These are phyloP conservation scores for Antedon bifida DNA, from an alignment of 35 echinoderm and acorn worm genomes.

Conservation along the genomic window DNA sequence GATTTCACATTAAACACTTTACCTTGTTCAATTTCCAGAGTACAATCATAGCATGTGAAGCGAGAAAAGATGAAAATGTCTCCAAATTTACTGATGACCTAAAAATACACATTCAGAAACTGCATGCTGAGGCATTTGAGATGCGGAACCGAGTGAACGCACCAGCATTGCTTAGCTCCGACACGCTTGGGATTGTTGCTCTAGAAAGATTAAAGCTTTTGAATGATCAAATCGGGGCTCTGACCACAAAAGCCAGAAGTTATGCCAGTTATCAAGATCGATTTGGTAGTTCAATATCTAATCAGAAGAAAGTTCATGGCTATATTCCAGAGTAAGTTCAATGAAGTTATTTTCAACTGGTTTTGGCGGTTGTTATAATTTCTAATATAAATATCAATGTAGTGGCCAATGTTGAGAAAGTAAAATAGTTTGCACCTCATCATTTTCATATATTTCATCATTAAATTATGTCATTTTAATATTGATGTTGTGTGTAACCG, in stretches of 20 bases:
- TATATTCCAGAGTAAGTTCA: constrained; percentile 54
- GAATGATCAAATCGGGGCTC: constrained; percentile 40
- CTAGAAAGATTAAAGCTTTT: constrained; percentile 83
- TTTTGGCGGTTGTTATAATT: too few species aligned
- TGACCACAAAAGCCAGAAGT: constrained; percentile 70
- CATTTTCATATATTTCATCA: too few species aligned
- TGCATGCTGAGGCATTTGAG: constrained; percentile 71
- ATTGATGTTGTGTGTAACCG: too few species aligned
- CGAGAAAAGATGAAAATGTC: constrained; percentile 99
- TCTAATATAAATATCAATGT: too few species aligned
- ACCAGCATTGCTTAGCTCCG: constrained; percentile 63
- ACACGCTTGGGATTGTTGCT: constrained; percentile 81
- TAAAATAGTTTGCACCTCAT: too few species aligned
- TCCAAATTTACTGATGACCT: constrained; percentile 97
- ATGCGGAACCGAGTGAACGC: constrained; percentile 58
- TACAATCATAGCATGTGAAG: constrained; percentile 85
- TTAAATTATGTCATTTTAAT: too few species aligned
- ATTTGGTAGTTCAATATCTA: constrained; percentile 89
- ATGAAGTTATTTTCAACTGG: too few species aligned
- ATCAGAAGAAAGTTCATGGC: constrained; percentile 41
- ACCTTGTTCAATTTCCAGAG: constrained; percentile 22
- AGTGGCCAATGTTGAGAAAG: too few species aligned
- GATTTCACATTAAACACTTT: background rate
- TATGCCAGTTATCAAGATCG: constrained; percentile 97
- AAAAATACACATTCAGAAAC: constrained; percentile 74